Evolutionary conservation across 1,140 invertebrate genomes (phyloP).

Genomic region (Scylla paramamosain): DNA sequence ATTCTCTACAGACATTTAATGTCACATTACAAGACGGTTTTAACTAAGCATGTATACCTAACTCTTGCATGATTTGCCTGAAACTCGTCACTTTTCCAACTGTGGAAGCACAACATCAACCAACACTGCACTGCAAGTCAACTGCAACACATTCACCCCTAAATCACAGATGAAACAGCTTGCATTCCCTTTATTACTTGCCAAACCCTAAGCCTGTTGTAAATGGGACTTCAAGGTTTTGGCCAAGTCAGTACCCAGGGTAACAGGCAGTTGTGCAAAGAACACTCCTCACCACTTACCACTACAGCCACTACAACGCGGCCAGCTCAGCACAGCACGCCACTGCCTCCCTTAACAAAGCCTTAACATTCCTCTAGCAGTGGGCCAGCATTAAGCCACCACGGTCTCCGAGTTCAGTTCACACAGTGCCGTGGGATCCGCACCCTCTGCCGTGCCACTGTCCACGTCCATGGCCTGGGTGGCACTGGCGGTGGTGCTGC

Average conservation of each 20-base stretch:
- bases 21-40: slow-evolving; percentile 36
- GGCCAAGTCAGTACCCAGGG: slow-evolving; percentile 54
- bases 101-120: slow-evolving; percentile 73
- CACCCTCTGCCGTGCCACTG: slow-evolving; percentile 56
- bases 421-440: slow-evolving; percentile 68
- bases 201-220: slow-evolving; percentile 29
- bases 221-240: slow-evolving; percentile 15
- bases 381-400: slow-evolving; percentile 74
- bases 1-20: slow-evolving; percentile 17
- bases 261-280: slow-evolving; percentile 67
- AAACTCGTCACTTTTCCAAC: slow-evolving; percentile 63
- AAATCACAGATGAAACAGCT: slow-evolving; percentile 71
- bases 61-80: slow-evolving; percentile 35
- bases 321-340: slow-evolving; percentile 30
- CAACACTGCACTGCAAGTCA: slow-evolving; percentile 56
- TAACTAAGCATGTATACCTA: slow-evolving; percentile 33
- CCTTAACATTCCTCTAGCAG: slow-evolving; percentile 56
- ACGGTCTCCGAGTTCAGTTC: slow-evolving; percentile 75
- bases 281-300: slow-evolving; percentile 62
- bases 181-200: slow-evolving; percentile 45
- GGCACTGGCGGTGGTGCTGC: slow-evolving; percentile 48
- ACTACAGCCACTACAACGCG: slow-evolving; percentile 48
- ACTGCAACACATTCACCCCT: slow-evolving; percentile 66
- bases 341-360: slow-evolving; percentile 40
- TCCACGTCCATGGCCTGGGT: slow-evolving; percentile 72